These are phyloP conservation scores for Drosophila lutescens DNA, from an alignment of 2,888 invertebrate species.

Conservation along the genomic window DNA sequence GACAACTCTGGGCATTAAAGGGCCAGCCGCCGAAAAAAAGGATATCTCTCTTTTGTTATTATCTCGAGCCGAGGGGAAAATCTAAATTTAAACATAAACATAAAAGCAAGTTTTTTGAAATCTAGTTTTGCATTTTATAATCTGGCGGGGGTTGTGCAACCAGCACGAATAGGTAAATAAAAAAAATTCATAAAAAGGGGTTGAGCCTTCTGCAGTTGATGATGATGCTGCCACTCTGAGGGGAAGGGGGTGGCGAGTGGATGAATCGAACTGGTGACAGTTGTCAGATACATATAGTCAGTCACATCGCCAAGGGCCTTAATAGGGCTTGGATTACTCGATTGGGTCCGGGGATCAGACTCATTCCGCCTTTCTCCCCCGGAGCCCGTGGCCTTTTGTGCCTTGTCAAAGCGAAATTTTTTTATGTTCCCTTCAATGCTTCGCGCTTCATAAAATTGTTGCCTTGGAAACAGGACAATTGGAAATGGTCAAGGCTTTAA, in stretches of 20 bases:
- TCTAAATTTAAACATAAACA: constrained; percentile 70
- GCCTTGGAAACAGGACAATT: constrained; percentile 57
- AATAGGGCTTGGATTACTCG: constrained; percentile 58
- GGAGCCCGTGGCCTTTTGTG: constrained; percentile 54
- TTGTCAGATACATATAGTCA: constrained; percentile 44
- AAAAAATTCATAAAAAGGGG: constrained; percentile 34
- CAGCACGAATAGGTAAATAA: constrained; percentile 6
- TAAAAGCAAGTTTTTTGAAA: constrained; percentile 68
- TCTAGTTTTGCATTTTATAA: constrained; percentile 76
- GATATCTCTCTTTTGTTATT: constrained; percentile 42
- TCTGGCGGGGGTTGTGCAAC: constrained; percentile 53
- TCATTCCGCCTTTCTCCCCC: constrained; percentile 1
- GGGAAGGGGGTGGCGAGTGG: constrained; percentile 6
- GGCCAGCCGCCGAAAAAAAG: constrained; percentile 24
- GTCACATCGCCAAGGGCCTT: constrained; percentile 57
- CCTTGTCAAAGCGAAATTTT: constrained; percentile 69
- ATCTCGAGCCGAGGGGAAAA: constrained; percentile 28
- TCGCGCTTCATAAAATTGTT: constrained; percentile 75
- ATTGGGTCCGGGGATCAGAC: constrained; percentile 35
- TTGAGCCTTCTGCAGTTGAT: constrained; percentile 46
- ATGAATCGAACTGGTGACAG: constrained; percentile 28
- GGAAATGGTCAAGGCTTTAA: constrained; percentile 65
- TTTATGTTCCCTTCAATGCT: constrained; percentile 65
- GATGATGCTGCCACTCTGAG: constrained; percentile 37
- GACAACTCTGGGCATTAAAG: constrained; percentile 30